phyloP scores from a whole-genome alignment of 2,797 vertebrate genomes.

The Capromys pilorides region DNA sequence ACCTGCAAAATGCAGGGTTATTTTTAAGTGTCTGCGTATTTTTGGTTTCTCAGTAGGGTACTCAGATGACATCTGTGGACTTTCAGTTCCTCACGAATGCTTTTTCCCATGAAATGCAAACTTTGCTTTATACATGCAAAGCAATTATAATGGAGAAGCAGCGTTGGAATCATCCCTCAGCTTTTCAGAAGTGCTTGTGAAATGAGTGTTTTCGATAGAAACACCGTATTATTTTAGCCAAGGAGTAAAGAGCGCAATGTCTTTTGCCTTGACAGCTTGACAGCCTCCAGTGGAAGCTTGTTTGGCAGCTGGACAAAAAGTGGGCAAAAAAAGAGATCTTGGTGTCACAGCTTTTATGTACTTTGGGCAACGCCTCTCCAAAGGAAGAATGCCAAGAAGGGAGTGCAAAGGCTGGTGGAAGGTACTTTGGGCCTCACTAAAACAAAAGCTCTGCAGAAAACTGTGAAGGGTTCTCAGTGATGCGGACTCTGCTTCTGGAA shows the following conservation, averaged over 20 bases:
- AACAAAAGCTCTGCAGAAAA: background rate
- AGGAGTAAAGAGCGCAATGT: too few relatives aligned
- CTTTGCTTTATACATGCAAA: slow-evolving; percentile 30
- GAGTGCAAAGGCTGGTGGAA: background rate
- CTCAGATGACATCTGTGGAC: background rate
- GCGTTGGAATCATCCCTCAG: background rate
- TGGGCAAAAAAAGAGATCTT: background rate
- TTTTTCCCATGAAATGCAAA: slow-evolving; percentile 13
- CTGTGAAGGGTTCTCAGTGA: fast-evolving
- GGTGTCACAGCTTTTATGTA: fast-evolving
- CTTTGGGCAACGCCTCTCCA: background rate
- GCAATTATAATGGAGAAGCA: background rate
- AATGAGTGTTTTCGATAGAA: background rate
- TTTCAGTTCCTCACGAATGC: background rate
- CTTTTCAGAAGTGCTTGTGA: background rate
- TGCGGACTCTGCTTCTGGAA: background rate
- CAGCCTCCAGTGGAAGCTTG: background rate
- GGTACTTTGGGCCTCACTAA: background rate
- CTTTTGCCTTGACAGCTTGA: background rate
- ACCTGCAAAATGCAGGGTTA: slow-evolving; percentile 53
- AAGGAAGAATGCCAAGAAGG: background rate
- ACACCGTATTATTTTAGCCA: fast-evolving
- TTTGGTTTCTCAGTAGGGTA: slow-evolving; percentile 25
- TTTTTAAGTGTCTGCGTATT: slow-evolving; percentile 62
- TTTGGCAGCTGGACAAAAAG: background rate